Percentiles rank a stretch among this genome's conserved stretches.
Conservation (phyloP, 2,797 vertebrate genomes). For the Eupleurogrammus muticus region DNA sequence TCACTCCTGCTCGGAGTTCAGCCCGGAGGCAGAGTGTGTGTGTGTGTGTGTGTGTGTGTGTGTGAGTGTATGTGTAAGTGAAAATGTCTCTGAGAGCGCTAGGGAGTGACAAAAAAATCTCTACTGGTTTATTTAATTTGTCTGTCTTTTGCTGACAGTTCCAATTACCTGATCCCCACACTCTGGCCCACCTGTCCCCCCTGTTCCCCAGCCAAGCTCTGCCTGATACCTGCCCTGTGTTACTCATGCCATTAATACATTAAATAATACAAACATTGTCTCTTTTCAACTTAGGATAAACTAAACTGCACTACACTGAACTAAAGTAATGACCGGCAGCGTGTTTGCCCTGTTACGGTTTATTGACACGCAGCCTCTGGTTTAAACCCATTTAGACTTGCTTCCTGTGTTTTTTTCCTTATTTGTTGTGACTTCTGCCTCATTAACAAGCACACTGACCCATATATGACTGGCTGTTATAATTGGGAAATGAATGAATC, state of each 20-base stretch:
- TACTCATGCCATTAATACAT: neutral
- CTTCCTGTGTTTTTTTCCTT: no score
- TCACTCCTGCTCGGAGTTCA: slow-evolving; percentile 23
- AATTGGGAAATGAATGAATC: neutral
- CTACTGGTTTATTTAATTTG: neutral
- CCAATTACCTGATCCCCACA: slow-evolving; percentile 8
- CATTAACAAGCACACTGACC: no score
- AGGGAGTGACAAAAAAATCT: neutral
- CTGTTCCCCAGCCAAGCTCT: neutral
- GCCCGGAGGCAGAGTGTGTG: slow-evolving; percentile 17
- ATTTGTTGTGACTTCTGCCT: no score
- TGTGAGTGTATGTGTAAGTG: slow-evolving; percentile 32
- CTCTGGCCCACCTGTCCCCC: neutral
- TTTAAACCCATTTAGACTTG: no score
- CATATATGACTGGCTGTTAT: neutral
- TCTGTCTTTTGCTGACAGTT: slow-evolving; percentile 1
- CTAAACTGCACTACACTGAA: no score
- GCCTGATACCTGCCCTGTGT: no score
- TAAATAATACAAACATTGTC: neutral
- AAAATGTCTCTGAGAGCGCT: neutral
- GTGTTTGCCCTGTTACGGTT: neutral
- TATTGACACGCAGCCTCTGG: no score
- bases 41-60: slow-evolving; percentile 29
- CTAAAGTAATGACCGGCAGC: neutral
- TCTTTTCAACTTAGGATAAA: neutral